Base-by-base conservation (phyloP, 2,888 invertebrate genomes). In the Pseudococcus jackbeardsleyi region DNA sequence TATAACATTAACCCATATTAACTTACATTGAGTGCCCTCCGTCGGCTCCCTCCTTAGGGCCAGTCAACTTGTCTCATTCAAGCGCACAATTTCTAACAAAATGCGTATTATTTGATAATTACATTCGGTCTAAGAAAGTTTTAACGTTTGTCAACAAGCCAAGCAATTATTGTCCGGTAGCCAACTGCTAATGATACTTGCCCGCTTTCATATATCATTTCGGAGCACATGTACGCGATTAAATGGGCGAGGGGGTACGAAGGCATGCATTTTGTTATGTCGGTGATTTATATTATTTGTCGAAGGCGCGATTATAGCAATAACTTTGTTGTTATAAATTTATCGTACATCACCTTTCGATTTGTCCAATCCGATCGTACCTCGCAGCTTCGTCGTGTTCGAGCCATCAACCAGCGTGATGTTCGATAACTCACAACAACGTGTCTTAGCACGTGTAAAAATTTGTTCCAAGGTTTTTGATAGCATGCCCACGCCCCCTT, bases 101-200 rank as follows among this genome's bases (percentile, higher is more conserved):
- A 72, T 72, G 68, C 68, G 68, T 72, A 72, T 72, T 72, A 72
- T 72, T 72, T 72, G 68, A 72, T 79, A 79, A 79, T 79, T 79
- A 79, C 79, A 42, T 42, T 79, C 39, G 42, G 39, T 79, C 42
- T 79, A 79, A 79, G 42, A 79, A 79, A 79, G 79, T 79, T 79
- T 79, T 79, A 79, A 42, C 79, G 42, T 79, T 72, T 79, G 79
- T 79, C 79, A 79, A 79, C 42, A 42, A 79, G 79, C 79, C 79
- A 79, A 79, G 79, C 42, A 39, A 79, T 79, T 42, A 79, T 42
- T 79, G 79, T 79, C 42, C 42, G 42, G 79, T n/a, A 79, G 79
- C 79, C 79, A 79, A 79, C 39, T 79, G 79, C 79, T 79, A 79
- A 46, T 42, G 79, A 79, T 79, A 79, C 42, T 72, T 72, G 68